phyloP scores from a whole-genome alignment of 2,113 vertebrate genomes.

The Odontesthes bonariensis region DNA sequence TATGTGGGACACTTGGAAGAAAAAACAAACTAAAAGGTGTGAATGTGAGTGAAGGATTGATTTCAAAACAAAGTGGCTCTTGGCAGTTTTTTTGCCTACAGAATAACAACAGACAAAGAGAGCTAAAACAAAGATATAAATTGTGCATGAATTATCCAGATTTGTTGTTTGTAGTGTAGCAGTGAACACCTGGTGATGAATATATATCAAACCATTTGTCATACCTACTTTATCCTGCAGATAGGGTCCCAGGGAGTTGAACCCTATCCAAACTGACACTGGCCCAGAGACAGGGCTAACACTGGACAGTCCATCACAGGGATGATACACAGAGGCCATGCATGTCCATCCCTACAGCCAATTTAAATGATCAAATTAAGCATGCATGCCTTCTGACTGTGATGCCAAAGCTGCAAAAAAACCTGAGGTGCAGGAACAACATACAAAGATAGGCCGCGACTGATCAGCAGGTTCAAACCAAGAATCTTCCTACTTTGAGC shows the following conservation, averaged over 20 bases:
- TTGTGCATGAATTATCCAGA: constrained; percentile 1
- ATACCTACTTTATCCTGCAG: background rate
- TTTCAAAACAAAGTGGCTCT: constrained; percentile 55
- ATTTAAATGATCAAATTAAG: background rate
- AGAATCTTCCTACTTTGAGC: background rate
- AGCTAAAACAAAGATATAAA: constrained; percentile 15
- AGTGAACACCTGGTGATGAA: constrained; percentile 9
- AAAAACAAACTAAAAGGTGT: constrained; percentile 59
- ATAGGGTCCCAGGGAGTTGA: background rate
- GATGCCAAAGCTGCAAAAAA: background rate
- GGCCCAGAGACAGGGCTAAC: background rate
- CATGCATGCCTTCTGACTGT: background rate
- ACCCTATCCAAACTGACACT: background rate
- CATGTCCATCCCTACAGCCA: background rate
- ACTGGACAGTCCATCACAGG: background rate
- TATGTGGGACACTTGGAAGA: constrained; percentile 69
- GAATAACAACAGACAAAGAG: constrained; percentile 8
- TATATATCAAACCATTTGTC: background rate
- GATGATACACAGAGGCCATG: background rate
- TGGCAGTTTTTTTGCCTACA: constrained; percentile 44
- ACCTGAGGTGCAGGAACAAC: background rate
- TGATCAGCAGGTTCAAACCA: background rate
- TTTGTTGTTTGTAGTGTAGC: background rate
- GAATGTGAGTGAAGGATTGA: constrained; percentile 58
- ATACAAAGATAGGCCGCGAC: background rate